phyloP scores from a whole-genome alignment of 2,113 vertebrate species.

The Cichladusa arquata region DNA sequence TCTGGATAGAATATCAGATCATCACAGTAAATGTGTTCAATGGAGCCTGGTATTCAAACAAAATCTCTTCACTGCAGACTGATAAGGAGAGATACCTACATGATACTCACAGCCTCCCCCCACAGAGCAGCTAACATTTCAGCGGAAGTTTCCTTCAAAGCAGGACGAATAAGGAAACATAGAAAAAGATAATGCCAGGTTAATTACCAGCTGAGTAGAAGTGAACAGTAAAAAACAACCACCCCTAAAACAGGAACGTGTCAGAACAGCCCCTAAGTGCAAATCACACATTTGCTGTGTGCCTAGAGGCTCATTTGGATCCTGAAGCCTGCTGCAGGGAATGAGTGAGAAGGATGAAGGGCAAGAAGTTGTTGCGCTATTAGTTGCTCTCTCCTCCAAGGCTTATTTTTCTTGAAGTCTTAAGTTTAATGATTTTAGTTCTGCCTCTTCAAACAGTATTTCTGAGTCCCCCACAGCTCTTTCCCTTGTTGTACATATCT shows the following conservation, averaged over 20 bases:
- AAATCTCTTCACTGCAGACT: neutral
- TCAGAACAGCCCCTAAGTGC: neutral
- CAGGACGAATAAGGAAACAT: neutral
- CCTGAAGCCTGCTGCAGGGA: neutral
- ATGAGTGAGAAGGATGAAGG: neutral
- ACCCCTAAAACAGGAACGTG: neutral
- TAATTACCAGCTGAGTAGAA: neutral
- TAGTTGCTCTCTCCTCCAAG: neutral
- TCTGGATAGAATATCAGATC: neutral
- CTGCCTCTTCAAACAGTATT: neutral
- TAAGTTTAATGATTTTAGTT: neutral
- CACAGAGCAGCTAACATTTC: neutral
- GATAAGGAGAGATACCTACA: neutral
- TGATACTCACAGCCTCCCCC: neutral
- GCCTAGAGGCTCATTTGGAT: neutral
- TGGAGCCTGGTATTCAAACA: neutral
- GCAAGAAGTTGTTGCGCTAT: neutral
- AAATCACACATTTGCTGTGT: neutral
- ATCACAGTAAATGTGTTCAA: neutral
- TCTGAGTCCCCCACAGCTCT: neutral
- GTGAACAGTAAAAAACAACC: neutral
- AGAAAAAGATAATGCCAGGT: neutral
- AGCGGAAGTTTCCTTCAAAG: neutral
- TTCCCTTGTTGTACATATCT: neutral
- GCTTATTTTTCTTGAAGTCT: neutral